Evolutionary conservation across 2,113 vertebrate genomes (phyloP).

Genomic region (Oncorhynchus mykiss): DNA sequence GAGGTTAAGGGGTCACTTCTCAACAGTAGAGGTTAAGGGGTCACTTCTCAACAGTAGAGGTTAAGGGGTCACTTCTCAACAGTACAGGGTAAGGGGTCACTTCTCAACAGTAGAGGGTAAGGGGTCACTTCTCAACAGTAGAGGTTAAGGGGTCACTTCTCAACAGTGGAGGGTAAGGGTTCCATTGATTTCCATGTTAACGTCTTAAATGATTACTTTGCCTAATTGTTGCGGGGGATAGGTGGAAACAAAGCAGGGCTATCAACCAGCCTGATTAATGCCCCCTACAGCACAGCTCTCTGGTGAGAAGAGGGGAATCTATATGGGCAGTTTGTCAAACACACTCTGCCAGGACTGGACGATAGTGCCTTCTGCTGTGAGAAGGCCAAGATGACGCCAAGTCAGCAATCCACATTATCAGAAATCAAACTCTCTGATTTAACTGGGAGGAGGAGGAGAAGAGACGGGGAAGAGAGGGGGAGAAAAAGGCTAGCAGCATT

Average conservation of each 20-base stretch:
- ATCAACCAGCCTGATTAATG: conserved; percentile 83
- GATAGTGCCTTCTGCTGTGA: conserved; percentile 68
- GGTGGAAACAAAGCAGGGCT: conserved; percentile 69
- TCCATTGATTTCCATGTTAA: conserved; percentile 89
- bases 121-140: no score
- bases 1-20: no score
- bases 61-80: no score
- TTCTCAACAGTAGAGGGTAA: no score
- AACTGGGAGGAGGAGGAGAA: conserved; percentile 65
- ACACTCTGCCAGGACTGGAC: conserved; percentile 77
- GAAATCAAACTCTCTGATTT: conserved; percentile 86
- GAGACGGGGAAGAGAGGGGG: conserved; percentile 24
- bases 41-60: no score
- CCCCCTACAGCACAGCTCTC: conserved; percentile 77
- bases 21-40: no score
- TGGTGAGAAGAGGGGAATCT: conserved; percentile 80
- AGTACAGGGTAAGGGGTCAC: conserved; percentile 9
- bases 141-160: no score
- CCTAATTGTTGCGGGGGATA: conserved; percentile 86
- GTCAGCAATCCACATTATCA: conserved; percentile 93
- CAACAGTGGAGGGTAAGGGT: no score
- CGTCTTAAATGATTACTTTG: conserved; percentile 89
- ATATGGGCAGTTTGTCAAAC: conserved; percentile 91
- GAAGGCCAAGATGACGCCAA: conserved; percentile 80
- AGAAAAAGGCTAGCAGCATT: conserved; percentile 78